Evolutionary conservation across 2,113 vertebrate genomes (phyloP), one percentile per base, ranked within the genome.

Genomic region (Megaceryle maxima): DNA sequence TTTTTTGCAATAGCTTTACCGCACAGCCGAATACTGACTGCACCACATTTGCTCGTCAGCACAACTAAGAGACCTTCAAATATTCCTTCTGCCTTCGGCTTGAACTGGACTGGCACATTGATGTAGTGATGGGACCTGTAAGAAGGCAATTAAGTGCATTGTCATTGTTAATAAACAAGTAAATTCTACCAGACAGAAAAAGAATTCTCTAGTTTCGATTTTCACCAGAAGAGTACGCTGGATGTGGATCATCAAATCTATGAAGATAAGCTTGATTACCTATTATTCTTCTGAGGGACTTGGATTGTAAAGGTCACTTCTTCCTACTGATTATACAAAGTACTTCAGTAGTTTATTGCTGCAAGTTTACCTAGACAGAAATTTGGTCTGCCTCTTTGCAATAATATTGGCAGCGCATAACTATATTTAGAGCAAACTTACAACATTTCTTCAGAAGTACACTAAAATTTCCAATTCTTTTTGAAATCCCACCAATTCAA

Each of bases 51-150:
- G 69, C 97, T 96, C 10, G 98, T 98, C 91, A 99, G 97, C 92
- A 99, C 97, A 68, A 98, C 53, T 12, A 99, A 98, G 70, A 98
- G 56, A 79, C 97, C 98, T 80, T 98, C 97, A 94, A 98, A 99
- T 60, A 51, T 87, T 94, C 99, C 99, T 48, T 95, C 90, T 10
- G 96, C 48, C 29, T 85, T 96, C 31, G 99, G 99, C 95, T 97
- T 99, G 98, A 99, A 99, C 94, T 99, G 98, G 97, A 99, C 98
- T 3, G 99, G 99, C 50, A 99, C 98, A 76, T 99, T 99, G 98
- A 99, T 98, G 93, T 99, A 99, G 96, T 99, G 99, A 78, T 98
- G 98, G 22, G 98, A 98, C 94, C 99, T 99, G 96, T 5, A 87
- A 93, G 79, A 91, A 81, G 72, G 16, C 63, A 95, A 56, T 37